Conservation (phyloP, 2,797 vertebrate species). For the Botia almorhae region DNA sequence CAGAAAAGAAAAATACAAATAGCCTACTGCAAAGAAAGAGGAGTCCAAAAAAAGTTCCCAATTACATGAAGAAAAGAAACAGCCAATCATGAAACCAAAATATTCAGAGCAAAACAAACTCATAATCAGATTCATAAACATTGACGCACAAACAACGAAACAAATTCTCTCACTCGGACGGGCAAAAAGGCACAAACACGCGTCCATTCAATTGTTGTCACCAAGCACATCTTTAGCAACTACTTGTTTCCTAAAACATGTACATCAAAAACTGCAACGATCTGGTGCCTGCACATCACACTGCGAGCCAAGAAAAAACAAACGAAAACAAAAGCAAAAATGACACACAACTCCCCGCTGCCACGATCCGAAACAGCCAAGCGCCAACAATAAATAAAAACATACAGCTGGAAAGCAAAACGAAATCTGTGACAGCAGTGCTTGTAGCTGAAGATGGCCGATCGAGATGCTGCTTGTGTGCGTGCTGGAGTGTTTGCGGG, state of each 20-base stretch:
- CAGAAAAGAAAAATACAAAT: neutral
- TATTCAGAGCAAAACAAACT: conserved; percentile 5
- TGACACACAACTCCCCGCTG: conserved; percentile 14
- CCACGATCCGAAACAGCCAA: conserved; percentile 37
- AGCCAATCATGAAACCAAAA: conserved; percentile 11
- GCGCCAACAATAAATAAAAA: conserved; percentile 56
- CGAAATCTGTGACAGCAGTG: neutral
- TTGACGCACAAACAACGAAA: neutral
- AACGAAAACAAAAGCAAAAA: neutral
- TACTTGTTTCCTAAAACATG: neutral
- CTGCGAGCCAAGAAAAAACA: neutral
- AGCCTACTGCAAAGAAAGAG: neutral
- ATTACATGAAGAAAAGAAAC: conserved; percentile 23
- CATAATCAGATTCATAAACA: neutral
- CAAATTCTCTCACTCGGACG: conserved; percentile 4
- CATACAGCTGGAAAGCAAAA: neutral
- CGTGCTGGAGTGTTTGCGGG: too few relatives aligned
- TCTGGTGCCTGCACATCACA: neutral
- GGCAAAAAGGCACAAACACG: conserved; percentile 27
- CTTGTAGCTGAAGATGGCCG: neutral
- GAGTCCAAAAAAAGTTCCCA: neutral
- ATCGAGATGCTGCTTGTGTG: neutral
- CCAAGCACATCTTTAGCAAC: neutral
- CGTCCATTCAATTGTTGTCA: neutral
- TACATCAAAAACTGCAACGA: neutral